Conservation (phyloP, 2,888 invertebrate genomes). For the Diabrotica balteata region DNA sequence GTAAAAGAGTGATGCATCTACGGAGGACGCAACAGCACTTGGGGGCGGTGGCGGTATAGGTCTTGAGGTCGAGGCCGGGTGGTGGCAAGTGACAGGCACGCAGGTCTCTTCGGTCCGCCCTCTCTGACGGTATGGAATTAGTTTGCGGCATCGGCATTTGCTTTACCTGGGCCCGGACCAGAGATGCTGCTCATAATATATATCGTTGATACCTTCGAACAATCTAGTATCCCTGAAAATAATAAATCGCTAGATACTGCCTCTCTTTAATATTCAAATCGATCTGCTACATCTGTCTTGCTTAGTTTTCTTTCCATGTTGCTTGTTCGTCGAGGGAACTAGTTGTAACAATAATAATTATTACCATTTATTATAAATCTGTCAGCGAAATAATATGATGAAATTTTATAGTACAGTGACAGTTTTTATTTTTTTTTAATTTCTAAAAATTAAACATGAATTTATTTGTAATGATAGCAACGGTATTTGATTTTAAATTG, state of each 20-base stretch:
- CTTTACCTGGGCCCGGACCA: constrained; percentile 48
- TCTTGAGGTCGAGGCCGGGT: constrained; percentile 59
- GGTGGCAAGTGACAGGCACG: constrained; percentile 62
- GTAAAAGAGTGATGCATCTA: constrained; percentile 57
- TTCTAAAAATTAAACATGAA: too few species aligned
- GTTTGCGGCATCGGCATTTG: constrained; percentile 54
- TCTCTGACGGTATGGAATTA: constrained; percentile 58
- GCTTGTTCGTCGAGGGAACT: not conserved
- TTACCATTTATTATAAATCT: not conserved
- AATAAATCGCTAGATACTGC: constrained; percentile 11
- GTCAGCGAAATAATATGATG: too few species aligned
- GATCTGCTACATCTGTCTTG: constrained; percentile 10
- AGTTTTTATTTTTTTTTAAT: too few species aligned
- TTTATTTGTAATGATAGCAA: too few species aligned
- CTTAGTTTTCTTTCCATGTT: not conserved
- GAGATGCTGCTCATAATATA: constrained; percentile 24
- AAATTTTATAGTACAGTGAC: too few species aligned
- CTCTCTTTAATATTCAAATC: constrained; percentile 13
- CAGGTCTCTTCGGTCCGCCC: constrained; percentile 58
- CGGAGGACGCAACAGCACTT: constrained; percentile 51
- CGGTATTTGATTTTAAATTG: too few species aligned
- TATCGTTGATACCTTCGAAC: constrained; percentile 20
- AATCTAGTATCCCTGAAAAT: constrained; percentile 18
- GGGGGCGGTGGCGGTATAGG: constrained; percentile 55
- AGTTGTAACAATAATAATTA: not conserved